Conservation (phyloP, 2,888 invertebrate species). For the Minunthozetes semirufus region DNA sequence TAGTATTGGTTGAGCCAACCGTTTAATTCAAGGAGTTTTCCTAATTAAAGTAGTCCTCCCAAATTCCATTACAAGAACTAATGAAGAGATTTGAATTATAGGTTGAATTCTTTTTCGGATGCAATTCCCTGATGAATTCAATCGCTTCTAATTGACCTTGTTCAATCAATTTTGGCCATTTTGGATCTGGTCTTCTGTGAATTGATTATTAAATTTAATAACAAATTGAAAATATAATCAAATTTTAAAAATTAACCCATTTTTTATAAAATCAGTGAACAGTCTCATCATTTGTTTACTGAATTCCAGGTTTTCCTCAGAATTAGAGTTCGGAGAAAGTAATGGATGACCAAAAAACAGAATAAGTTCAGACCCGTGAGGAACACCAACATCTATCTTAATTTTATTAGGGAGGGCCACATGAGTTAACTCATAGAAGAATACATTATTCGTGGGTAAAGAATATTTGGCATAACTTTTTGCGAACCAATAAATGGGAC, state of each 20-base stretch:
- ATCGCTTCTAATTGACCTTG: neutral
- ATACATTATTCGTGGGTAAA: neutral
- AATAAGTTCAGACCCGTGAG: neutral
- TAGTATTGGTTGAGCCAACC: too few relatives aligned
- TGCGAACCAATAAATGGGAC: conserved; percentile 24
- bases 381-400: neutral
- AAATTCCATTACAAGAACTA: neutral
- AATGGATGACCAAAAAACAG: neutral
- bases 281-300: conserved; percentile 13
- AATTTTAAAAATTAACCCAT: conserved; percentile 14
- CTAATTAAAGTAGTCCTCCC: neutral
- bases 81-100: neutral
- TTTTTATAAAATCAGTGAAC: conserved; percentile 32
- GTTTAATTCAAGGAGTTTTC: too few relatives aligned
- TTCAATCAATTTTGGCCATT: neutral
- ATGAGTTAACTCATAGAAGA: neutral
- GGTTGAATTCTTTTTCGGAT: neutral
- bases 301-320: neutral
- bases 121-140: neutral
- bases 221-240: neutral
- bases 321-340: neutral
- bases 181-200: neutral
- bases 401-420: too few relatives aligned
- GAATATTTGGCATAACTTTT: neutral
- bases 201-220: neutral